These are phyloP conservation scores for Isichthys henryi DNA, from an alignment of 2,113 vertebrate species.

Conservation along the genomic window DNA sequence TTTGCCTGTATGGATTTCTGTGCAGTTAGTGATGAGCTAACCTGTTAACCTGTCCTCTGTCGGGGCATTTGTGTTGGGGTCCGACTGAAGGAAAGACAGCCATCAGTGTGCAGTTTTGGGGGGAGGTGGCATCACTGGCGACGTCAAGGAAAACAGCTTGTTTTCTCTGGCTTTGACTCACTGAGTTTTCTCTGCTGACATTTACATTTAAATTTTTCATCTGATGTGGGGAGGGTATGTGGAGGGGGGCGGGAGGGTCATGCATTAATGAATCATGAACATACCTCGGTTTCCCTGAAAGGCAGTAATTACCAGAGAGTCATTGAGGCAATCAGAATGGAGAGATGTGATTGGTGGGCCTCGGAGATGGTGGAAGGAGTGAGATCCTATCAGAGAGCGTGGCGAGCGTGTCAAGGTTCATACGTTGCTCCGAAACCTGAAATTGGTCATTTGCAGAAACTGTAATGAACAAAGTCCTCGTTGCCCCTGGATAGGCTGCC, in stretches of 20 bases:
- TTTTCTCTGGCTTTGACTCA: constrained; percentile 1
- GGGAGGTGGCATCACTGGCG: not conserved
- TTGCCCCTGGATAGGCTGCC: not conserved
- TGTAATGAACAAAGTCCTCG: not conserved
- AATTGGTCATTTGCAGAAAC: not conserved
- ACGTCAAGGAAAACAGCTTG: not conserved
- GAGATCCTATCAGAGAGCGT: constrained; percentile 3
- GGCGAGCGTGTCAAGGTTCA: not conserved
- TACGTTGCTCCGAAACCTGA: not conserved
- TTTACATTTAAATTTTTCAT: constrained; percentile 67
- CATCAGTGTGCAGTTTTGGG: not conserved
- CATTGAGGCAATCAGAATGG: constrained; percentile 32
- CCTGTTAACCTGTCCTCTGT: not conserved
- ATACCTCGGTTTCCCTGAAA: constrained; percentile 37
- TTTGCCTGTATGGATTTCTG: not conserved
- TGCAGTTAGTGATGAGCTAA: not conserved
- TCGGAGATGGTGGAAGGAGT: constrained; percentile 19
- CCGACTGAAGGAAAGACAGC: not conserved
- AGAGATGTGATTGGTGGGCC: constrained; percentile 32
- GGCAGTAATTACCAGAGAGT: constrained; percentile 33
- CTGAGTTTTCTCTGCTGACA: constrained; percentile 47
- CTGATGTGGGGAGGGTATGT: constrained; percentile 26
- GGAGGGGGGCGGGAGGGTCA: not conserved
- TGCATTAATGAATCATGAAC: constrained; percentile 31
- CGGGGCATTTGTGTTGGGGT: not conserved